Conservation (phyloP, 1,140 invertebrate species). For the Drosophila dunni region DNA sequence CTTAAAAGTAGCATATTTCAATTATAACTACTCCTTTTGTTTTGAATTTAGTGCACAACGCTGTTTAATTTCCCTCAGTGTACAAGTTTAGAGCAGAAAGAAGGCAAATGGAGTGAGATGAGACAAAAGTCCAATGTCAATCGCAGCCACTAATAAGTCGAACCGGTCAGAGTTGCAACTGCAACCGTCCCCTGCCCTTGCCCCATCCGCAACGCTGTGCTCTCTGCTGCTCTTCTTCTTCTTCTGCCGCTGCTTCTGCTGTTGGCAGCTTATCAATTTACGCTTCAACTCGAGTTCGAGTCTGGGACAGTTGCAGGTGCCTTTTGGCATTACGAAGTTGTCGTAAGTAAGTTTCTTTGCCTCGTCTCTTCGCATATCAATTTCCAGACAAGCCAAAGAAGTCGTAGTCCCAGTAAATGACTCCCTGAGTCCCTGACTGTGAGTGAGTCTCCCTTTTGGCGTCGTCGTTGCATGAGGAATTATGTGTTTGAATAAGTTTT, state of each 20-base stretch:
- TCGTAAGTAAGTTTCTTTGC: constrained; percentile 26
- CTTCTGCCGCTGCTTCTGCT: constrained; percentile 9
- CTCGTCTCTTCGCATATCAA: constrained; percentile 63
- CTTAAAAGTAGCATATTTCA: too few relatives aligned
- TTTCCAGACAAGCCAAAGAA: constrained; percentile 44
- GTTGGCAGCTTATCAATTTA: constrained; percentile 77
- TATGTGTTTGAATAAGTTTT: constrained; percentile 65
- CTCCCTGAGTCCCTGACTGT: not conserved
- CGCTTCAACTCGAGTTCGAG: constrained; percentile 44
- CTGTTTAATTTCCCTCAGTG: too few relatives aligned
- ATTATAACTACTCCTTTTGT: too few relatives aligned
- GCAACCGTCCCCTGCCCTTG: not conserved
- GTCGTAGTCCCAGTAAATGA: constrained; percentile 2
- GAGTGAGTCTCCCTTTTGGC: constrained; percentile 7
- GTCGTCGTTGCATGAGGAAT: constrained; percentile 53
- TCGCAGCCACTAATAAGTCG: constrained; percentile 68
- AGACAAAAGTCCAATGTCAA: constrained; percentile 49
- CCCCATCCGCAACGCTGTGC: not conserved
- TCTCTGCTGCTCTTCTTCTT: not conserved
- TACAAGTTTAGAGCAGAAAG: not conserved
- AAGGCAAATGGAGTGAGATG: constrained; percentile 45
- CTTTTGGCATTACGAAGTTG: constrained; percentile 41
- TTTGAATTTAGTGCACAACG: too few relatives aligned
- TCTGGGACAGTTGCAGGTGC: constrained; percentile 50
- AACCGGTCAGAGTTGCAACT: constrained; percentile 55